Evolutionary conservation across 2,888 invertebrate species (phyloP).

Genomic region (Fragum sueziense): DNA sequence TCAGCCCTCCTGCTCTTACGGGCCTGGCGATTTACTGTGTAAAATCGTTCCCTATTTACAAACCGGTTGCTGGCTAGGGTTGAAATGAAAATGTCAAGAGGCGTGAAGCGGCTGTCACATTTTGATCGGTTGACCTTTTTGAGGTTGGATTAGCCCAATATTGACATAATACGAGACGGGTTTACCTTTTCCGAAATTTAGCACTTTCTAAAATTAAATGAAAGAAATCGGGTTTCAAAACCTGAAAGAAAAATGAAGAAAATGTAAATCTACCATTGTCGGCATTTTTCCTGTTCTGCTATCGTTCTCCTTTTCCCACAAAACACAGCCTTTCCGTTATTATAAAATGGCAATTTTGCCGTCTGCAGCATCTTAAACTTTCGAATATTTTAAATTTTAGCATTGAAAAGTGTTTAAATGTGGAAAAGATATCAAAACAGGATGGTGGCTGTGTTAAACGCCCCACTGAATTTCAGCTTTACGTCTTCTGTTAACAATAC

Average conservation of each 20-base stretch:
- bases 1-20: too few relatives aligned
- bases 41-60: too few relatives aligned
- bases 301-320: not conserved
- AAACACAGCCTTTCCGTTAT: not conserved
- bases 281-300: not conserved
- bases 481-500: too few relatives aligned
- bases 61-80: too few relatives aligned
- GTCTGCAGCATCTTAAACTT: not conserved
- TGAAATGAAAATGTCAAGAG: not conserved
- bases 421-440: not conserved
- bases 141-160: not conserved
- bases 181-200: too few relatives aligned
- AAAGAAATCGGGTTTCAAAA: not conserved
- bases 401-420: not conserved
- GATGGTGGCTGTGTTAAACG: slow-evolving; percentile 11
- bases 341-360: not conserved
- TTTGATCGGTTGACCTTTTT: not conserved
- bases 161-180: not conserved
- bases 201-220: too few relatives aligned
- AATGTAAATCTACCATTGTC: not conserved
- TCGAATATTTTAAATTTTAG: not conserved
- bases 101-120: not conserved
- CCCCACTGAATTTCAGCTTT: not conserved
- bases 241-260: not conserved
- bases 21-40: too few relatives aligned